Base-by-base conservation (phyloP, 2,888 invertebrate genomes). In the Linnaemya tessellans region DNA sequence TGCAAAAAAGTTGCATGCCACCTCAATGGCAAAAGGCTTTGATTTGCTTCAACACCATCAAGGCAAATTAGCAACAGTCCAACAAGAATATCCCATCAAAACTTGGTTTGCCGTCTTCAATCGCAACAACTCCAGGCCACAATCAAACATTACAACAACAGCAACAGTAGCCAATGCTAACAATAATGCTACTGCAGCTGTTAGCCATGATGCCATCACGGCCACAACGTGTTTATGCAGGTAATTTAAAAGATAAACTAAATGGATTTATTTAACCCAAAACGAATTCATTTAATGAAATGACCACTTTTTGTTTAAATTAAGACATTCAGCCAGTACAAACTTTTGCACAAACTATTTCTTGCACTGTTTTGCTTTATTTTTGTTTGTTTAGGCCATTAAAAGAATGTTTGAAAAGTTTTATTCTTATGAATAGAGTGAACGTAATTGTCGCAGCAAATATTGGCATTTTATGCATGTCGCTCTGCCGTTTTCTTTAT, bases 81-180 rank as follows among this genome's bases (percentile, higher is more conserved):
- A 88, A 80, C 90, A 89, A 88, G 90, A 89, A 13, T 89, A 89
- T 89, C 90, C 91, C 86, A 90, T 93, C 56, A 94, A 93, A 91
- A 94, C 94, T 90, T 93, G 94, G 91, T 94, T 95, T 89, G 94
- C 95, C 38, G 92, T 94, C 65, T 95, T 95, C 93, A 95, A 95
- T 87, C 94, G 95, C 89, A 93, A 94, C 88, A 91, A 90, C 85
- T 88, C 89, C 82, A 90, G 88, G 79, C 95, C 96, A 84, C 88
- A 89, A 84, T 88, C 89, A 35, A 80, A 74, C 30, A 22, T 20
- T 20, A 15, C 96, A 88, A 79, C 87, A 58, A 41, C 41, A n/a
- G 25, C 49, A 56, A 54, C 70, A n/a, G n/a, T n/a, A n/a, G n/a
- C n/a, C n/a, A n/a, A n/a, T 54, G 35, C 67, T 9, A 43, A 51